Evolutionary conservation across 92 coral and sea anemone genomes (phyloP).

Genomic region (Heteractis magnifica): DNA sequence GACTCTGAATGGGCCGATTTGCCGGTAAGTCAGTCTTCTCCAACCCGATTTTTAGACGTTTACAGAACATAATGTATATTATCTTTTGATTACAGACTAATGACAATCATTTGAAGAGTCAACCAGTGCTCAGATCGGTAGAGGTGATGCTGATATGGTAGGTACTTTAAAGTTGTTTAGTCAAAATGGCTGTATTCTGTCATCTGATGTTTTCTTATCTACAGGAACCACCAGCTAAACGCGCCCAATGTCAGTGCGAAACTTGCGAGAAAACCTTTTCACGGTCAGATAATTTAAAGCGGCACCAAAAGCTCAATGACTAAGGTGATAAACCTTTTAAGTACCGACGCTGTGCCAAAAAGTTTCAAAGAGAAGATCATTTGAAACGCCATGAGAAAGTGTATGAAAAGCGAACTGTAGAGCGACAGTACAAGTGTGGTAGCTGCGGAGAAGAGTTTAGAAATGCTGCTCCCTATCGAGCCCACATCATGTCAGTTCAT

Average conservation of each 20-base stretch:
- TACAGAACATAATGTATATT: no score
- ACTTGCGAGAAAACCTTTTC: not conserved
- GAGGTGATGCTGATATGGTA: no score
- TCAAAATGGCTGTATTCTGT: not conserved
- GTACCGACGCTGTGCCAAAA: not conserved
- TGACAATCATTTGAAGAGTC: no score
- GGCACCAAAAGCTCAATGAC: not conserved
- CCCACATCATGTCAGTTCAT: conserved; percentile 26
- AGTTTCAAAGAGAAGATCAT: not conserved
- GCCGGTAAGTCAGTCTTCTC: no score
- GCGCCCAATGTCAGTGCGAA: no score
- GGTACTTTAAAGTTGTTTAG: not conserved
- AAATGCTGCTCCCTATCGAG: conserved; percentile 36
- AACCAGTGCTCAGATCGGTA: no score
- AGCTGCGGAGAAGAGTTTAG: conserved; percentile 26
- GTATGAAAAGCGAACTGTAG: conserved; percentile 6
- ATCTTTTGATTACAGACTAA: not conserved
- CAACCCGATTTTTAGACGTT: not conserved
- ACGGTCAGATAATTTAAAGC: not conserved
- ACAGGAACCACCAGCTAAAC: not conserved
- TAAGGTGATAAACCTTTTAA: not conserved
- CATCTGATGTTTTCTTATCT: not conserved
- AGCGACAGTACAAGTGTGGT: not conserved
- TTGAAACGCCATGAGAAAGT: conserved; percentile 20
- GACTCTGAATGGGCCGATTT: no score